phyloP scores from a whole-genome alignment of 2,888 invertebrate species.

The Nemotelus pantherinus region DNA sequence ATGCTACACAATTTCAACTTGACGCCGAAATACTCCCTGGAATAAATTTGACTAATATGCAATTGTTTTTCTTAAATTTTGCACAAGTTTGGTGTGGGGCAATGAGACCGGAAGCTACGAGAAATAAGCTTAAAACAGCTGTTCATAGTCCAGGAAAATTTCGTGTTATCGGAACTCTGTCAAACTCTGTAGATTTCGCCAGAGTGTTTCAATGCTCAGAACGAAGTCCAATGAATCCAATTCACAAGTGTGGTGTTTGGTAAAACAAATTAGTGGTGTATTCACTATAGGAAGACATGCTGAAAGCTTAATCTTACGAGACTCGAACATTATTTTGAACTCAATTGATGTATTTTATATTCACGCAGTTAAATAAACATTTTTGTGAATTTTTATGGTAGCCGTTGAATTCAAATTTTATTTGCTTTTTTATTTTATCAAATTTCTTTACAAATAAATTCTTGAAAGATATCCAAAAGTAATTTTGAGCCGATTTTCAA shows the following conservation, averaged over 20 bases:
- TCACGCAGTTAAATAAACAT: no score
- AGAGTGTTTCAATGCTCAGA: slow-evolving; percentile 75
- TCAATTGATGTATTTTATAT: no score
- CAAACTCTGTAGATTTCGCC: slow-evolving; percentile 81
- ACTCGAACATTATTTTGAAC: no score
- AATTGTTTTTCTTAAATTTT: slow-evolving; percentile 90
- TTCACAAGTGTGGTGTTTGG: slow-evolving; percentile 82
- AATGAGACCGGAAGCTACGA: slow-evolving; percentile 82
- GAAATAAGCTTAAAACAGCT: slow-evolving; percentile 82
- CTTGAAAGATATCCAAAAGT: no score
- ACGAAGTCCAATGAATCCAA: slow-evolving; percentile 83
- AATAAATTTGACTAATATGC: slow-evolving; percentile 78
- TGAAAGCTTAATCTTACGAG: no score
- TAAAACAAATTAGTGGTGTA: no score
- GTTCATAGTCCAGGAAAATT: slow-evolving; percentile 86
- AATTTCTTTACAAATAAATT: no score
- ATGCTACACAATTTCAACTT: slow-evolving; percentile 67
- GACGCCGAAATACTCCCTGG: slow-evolving; percentile 74
- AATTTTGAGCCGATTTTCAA: no score
- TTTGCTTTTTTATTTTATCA: no score
- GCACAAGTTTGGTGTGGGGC: slow-evolving; percentile 88
- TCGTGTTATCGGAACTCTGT: slow-evolving; percentile 80
- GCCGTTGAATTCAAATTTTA: no score
- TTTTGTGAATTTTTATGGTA: no score
- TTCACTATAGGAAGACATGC: no score